These are phyloP conservation scores for Drosophila barbarae DNA, from an alignment of 2,888 invertebrate genomes.

Conservation along the genomic window DNA sequence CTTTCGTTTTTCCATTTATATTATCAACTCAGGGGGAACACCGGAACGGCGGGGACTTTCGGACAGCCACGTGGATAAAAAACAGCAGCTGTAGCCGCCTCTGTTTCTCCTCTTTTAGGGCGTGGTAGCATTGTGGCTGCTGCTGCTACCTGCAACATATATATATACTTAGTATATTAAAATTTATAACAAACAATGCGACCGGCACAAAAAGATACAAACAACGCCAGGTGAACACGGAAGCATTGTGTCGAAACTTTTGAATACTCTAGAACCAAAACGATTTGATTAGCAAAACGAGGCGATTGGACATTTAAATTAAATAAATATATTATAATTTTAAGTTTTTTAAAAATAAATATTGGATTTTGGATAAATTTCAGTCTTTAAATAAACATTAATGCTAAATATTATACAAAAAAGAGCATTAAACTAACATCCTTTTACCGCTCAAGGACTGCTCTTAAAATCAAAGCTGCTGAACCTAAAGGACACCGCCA, in stretches of 20 bases:
- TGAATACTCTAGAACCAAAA: background rate
- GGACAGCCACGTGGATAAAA: conserved; percentile 43
- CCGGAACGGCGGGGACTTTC: conserved; percentile 21
- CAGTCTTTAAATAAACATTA: no score
- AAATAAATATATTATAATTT: background rate
- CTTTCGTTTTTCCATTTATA: conserved; percentile 80
- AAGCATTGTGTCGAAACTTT: conserved; percentile 14
- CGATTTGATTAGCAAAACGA: background rate
- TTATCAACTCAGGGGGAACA: conserved; percentile 66
- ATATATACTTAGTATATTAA: conserved; percentile 63
- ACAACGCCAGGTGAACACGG: conserved; percentile 3
- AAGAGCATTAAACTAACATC: conserved; percentile 13
- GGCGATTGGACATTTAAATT: background rate
- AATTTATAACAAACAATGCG: conserved; percentile 64
- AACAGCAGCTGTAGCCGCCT: conserved; percentile 14
- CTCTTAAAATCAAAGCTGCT: conserved; percentile 53
- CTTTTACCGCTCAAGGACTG: background rate
- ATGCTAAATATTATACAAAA: background rate
- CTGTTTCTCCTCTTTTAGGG: conserved; percentile 16
- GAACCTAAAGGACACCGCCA: conserved; percentile 30
- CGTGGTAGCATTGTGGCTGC: conserved; percentile 31
- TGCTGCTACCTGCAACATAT: conserved; percentile 40
- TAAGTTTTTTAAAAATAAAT: background rate
- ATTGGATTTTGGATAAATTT: background rate
- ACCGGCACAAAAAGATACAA: conserved; percentile 26